A percentile compares a stretch with the other conserved stretches of the same genome.
Evolutionary conservation across 2,113 vertebrate genomes (phyloP).

Genomic region (Pollimyrus isidori): DNA sequence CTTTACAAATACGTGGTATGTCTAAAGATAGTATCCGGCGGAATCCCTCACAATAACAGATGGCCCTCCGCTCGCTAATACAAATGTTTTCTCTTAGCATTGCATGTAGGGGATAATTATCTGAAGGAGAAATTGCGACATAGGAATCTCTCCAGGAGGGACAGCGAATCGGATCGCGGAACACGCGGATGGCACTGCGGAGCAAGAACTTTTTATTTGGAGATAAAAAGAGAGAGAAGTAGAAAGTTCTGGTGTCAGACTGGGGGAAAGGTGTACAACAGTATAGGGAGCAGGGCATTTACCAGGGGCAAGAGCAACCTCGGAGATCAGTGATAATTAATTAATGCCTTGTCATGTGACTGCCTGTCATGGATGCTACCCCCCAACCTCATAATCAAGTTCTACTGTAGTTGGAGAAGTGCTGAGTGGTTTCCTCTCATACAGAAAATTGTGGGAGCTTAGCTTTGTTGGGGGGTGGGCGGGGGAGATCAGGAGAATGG

Average conservation of each 20-base stretch:
- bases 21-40: conserved; percentile 31
- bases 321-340: background rate
- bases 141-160: background rate
- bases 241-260: background rate
- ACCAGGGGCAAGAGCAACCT: background rate
- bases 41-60: conserved; percentile 35
- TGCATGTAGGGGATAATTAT: conserved; percentile 39
- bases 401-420: background rate
- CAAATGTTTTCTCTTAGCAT: conserved; percentile 49
- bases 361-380: background rate
- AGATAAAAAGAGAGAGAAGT: background rate
- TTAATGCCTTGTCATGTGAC: background rate
- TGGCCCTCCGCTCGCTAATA: conserved; percentile 36
- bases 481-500: conserved; percentile 33
- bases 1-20: conserved; percentile 28
- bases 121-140: conserved; percentile 37
- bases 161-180: background rate
- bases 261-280: background rate
- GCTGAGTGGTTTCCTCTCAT: background rate
- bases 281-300: background rate
- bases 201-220: background rate
- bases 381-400: background rate
- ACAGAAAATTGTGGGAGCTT: conserved; percentile 7
- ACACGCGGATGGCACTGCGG: background rate
- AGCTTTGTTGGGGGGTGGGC: background rate